Conservation (phyloP, 2,888 invertebrate genomes). For the Protophormia terraenovae region DNA sequence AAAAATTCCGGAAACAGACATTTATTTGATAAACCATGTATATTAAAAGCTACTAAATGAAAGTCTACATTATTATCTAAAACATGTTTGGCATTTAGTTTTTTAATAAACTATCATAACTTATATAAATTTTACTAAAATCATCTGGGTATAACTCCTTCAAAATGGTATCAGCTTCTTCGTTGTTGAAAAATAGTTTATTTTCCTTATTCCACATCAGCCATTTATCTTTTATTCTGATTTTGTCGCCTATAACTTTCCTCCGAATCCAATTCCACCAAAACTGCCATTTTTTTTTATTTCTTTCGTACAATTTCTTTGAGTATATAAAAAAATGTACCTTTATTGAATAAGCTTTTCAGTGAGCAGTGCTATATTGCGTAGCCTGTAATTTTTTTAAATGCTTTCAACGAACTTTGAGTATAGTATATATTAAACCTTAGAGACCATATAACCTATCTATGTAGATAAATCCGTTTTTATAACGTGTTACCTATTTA, state of each 20-base stretch:
- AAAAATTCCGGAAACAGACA: neutral
- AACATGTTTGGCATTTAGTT: neutral
- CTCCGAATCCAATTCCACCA: neutral
- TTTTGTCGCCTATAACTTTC: neutral
- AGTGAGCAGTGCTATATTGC: no score
- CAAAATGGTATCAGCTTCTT: neutral
- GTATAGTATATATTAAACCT: no score
- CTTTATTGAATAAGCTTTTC: no score
- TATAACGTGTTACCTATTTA: no score
- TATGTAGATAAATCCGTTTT: no score
- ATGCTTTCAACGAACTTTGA: no score
- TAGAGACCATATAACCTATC: no score
- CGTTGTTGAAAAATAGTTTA: neutral
- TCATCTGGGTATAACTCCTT: neutral
- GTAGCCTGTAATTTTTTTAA: no score
- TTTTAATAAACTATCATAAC: neutral
- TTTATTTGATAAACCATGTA: neutral
- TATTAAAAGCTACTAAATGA: neutral
- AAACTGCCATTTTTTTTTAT: neutral
- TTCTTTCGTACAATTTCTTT: neutral
- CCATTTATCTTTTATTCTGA: neutral
- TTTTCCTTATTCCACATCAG: neutral
- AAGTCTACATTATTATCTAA: neutral
- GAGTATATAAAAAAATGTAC: no score
- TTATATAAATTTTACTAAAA: neutral